A percentile compares a stretch with the other conserved stretches of the same genome.
phyloP scores from a whole-genome alignment of 2,888 invertebrate genomes.

The Limnephilus lunatus region DNA sequence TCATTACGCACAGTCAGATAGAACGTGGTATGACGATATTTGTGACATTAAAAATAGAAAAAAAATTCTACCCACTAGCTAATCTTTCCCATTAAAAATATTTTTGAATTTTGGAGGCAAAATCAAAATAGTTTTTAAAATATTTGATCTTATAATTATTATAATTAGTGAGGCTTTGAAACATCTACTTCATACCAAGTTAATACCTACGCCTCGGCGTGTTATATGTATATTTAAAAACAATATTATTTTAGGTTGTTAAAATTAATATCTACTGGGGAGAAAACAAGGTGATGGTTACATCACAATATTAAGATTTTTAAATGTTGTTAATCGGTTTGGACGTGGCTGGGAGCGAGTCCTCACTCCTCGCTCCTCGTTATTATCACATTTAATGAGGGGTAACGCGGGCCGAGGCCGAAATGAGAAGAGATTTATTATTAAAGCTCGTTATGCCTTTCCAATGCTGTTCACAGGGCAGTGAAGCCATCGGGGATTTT shows the following conservation, averaged over 20 bases:
- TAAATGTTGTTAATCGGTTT: conserved; percentile 29
- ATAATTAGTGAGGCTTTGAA: too few relatives aligned
- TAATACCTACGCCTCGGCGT: not conserved
- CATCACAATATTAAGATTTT: conserved; percentile 7
- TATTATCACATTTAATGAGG: conserved; percentile 46
- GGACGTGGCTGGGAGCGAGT: conserved; percentile 36
- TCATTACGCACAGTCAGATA: too few relatives aligned
- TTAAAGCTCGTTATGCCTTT: not conserved
- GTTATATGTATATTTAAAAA: not conserved
- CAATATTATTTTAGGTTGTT: not conserved
- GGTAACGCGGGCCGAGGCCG: not conserved
- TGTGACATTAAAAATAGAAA: too few relatives aligned
- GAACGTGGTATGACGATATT: too few relatives aligned
- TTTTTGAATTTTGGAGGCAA: too few relatives aligned
- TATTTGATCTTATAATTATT: too few relatives aligned
- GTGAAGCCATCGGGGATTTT: not conserved
- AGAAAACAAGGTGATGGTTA: not conserved
- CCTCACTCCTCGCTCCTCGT: not conserved
- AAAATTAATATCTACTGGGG: not conserved
- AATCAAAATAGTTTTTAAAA: too few relatives aligned
- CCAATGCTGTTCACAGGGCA: not conserved
- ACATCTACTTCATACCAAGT: too few relatives aligned
- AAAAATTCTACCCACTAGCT: too few relatives aligned
- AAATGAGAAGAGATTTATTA: conserved; percentile 40
- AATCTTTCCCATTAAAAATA: too few relatives aligned